Evolutionary conservation across 2,888 invertebrate genomes (phyloP).

Genomic region (Troides helena): DNA sequence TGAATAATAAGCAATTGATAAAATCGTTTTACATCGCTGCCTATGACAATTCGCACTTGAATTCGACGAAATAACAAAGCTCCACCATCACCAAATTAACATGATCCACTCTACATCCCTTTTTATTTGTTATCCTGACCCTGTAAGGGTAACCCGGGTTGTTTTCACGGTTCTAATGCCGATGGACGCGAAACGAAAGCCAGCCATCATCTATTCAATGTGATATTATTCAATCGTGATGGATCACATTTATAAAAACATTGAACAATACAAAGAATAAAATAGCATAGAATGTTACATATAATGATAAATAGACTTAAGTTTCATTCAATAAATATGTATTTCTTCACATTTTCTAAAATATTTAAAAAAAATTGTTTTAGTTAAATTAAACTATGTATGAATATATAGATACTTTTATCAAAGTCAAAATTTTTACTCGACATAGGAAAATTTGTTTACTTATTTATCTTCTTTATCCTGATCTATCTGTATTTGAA

Average conservation of each 20-base stretch:
- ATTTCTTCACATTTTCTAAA: too few relatives aligned
- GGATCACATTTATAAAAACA: conserved; percentile 73
- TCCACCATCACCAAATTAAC: conserved; percentile 48
- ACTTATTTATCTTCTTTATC: too few relatives aligned
- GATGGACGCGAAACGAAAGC: conserved; percentile 57
- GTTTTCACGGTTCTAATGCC: conserved; percentile 45
- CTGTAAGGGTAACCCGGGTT: conserved; percentile 44
- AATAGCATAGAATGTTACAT: conserved; percentile 37
- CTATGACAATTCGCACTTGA: conserved; percentile 75
- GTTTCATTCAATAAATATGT: too few relatives aligned
- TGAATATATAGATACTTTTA: too few relatives aligned
- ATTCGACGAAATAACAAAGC: conserved; percentile 69
- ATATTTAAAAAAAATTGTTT: too few relatives aligned
- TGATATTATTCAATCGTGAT: conserved; percentile 71
- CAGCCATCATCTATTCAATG: conserved; percentile 68
- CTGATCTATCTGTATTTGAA: too few relatives aligned
- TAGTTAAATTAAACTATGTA: too few relatives aligned
- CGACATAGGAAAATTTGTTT: too few relatives aligned
- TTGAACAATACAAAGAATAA: conserved; percentile 70
- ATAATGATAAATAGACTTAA: background rate
- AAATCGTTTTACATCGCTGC: conserved; percentile 63
- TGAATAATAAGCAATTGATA: conserved; percentile 73
- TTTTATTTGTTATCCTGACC: conserved; percentile 39
- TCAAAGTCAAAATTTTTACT: too few relatives aligned
- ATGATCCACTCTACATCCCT: conserved; percentile 45